Percentiles rank a stretch among this genome's conserved stretches.
Evolutionary conservation across 2,113 vertebrate species (phyloP).

Genomic region (Beaufortia kweichowensis): DNA sequence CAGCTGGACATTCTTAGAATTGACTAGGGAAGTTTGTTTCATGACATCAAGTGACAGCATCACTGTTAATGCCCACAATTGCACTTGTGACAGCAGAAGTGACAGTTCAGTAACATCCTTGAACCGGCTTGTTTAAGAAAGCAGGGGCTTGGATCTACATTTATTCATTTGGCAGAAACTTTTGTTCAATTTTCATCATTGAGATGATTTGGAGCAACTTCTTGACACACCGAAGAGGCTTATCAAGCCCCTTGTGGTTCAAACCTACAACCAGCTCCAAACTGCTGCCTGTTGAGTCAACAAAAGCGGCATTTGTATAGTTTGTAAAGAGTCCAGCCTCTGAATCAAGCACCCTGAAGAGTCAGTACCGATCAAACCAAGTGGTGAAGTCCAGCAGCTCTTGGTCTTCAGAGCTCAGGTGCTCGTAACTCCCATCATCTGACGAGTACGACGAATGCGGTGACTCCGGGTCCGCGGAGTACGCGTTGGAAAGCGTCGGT

Average conservation of each 20-base stretch:
- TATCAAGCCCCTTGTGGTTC: not conserved
- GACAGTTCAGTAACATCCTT: not conserved
- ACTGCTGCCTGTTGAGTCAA: not conserved
- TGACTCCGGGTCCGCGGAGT: constrained; percentile 76
- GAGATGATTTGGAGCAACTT: too few species aligned
- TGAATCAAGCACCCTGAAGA: not conserved
- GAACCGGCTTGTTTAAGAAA: not conserved
- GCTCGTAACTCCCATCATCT: constrained; percentile 86
- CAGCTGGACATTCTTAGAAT: constrained; percentile 3
- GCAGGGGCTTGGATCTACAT: too few species aligned
- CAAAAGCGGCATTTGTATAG: not conserved
- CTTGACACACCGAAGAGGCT: too few species aligned
- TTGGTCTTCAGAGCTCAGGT: constrained; percentile 84
- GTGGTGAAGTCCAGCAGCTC: constrained; percentile 90
- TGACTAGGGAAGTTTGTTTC: not conserved
- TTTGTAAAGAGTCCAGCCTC: not conserved
- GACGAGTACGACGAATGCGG: constrained; percentile 88
- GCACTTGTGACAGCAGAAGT: constrained; percentile 66
- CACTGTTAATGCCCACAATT: constrained; percentile 64
- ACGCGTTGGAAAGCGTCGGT: constrained; percentile 69
- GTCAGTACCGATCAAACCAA: constrained; percentile 92
- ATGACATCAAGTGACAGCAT: not conserved
- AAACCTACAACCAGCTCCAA: not conserved
- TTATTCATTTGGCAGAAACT: too few species aligned
- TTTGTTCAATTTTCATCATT: too few species aligned